Evolutionary conservation across 1,140 invertebrate species (phyloP).

Genomic region (Magallana gigas): DNA sequence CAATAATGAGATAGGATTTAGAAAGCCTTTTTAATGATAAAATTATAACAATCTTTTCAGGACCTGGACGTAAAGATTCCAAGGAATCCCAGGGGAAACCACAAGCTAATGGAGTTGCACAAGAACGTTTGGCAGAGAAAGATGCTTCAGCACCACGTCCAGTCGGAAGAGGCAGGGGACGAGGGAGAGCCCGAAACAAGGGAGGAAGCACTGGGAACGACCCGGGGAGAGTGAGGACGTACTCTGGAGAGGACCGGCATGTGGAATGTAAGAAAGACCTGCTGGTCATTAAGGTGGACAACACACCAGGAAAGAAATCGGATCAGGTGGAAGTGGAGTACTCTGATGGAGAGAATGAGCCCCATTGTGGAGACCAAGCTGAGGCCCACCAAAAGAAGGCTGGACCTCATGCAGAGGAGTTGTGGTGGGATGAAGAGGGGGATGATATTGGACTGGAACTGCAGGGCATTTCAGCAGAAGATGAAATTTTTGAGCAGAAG

Average conservation of each 20-base stretch:
- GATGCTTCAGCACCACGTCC: conserved; percentile 53
- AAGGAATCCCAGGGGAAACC: background rate
- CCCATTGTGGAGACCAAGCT: background rate
- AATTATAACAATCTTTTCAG: background rate
- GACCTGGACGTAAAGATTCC: conserved; percentile 22
- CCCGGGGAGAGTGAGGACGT: conserved; percentile 57
- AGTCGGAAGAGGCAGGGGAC: conserved; percentile 63
- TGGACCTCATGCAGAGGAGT: conserved; percentile 50
- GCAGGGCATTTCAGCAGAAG: conserved; percentile 33
- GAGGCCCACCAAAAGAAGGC: background rate
- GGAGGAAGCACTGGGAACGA: conserved; percentile 54
- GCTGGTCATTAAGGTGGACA: conserved; percentile 72
- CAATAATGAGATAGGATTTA: no score
- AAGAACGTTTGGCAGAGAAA: conserved; percentile 27
- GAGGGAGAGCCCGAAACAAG: conserved; percentile 66
- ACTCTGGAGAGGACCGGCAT: conserved; percentile 66
- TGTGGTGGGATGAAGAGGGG: conserved; percentile 59
- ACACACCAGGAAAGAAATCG: conserved; percentile 62
- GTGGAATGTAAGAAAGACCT: conserved; percentile 70
- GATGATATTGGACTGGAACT: conserved; percentile 51
- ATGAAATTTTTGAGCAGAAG: conserved; percentile 56
- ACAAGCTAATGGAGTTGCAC: conserved; percentile 21
- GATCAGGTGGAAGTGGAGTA: conserved; percentile 72
- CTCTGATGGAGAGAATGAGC: conserved; percentile 56
- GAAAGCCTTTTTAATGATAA: no score